Evolutionary conservation across 2,888 invertebrate species (phyloP).

Genomic region (Hyposoter didymator): DNA sequence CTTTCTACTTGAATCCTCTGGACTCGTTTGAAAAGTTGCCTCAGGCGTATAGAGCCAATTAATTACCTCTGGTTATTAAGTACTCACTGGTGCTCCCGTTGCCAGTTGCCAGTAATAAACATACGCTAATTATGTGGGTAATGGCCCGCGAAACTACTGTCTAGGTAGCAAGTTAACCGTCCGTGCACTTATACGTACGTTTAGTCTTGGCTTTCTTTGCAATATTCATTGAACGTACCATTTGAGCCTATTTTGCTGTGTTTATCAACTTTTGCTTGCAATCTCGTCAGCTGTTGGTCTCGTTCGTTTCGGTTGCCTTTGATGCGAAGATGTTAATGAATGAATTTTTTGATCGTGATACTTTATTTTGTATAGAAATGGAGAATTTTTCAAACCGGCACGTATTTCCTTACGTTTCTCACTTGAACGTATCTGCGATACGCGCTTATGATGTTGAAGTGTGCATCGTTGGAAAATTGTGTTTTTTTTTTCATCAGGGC

Average conservation of each 20-base stretch:
- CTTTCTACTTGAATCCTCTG: conserved; percentile 2
- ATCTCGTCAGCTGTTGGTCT: neutral
- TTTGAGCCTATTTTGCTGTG: neutral
- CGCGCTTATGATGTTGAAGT: too few species aligned
- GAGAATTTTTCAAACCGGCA: too few species aligned
- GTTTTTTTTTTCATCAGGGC: too few species aligned
- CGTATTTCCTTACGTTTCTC: neutral
- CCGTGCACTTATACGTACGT: neutral
- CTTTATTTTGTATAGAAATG: too few species aligned
- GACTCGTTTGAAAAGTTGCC: neutral
- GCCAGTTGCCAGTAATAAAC: conserved; percentile 61
- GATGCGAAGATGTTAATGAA: neutral
- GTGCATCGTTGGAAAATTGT: too few species aligned
- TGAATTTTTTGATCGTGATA: neutral
- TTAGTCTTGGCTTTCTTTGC: neutral
- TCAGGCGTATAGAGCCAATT: conserved; percentile 48
- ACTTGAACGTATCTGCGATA: neutral
- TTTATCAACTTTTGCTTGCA: neutral
- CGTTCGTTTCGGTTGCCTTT: neutral
- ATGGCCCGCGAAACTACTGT: conserved; percentile 61
- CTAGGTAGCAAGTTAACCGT: conserved; percentile 36
- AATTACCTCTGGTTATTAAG: conserved; percentile 64
- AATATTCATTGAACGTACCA: neutral
- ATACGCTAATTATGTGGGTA: conserved; percentile 65
- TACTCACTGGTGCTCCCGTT: conserved; percentile 58